A percentile compares a stretch with the other conserved stretches of the same genome.
phyloP scores from a whole-genome alignment of 2,797 vertebrate species.

The Sandelia bainsii region DNA sequence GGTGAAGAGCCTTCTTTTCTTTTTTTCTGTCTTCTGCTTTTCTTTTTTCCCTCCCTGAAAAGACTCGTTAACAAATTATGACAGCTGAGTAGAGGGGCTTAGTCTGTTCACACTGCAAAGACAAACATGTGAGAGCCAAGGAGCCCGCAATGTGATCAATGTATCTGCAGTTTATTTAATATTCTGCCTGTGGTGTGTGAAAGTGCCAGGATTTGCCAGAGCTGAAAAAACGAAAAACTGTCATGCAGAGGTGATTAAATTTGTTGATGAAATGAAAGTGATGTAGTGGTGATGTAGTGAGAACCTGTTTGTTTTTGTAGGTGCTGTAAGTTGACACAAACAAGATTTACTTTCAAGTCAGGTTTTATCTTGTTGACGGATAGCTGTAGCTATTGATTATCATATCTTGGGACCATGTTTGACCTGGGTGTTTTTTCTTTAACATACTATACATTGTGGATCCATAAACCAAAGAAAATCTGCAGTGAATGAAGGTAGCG shows the following conservation, averaged over 20 bases:
- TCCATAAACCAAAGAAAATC: too few relatives aligned
- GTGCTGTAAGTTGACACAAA: neutral
- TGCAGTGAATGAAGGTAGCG: too few relatives aligned
- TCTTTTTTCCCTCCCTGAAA: constrained; percentile 82
- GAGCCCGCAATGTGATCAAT: constrained; percentile 64
- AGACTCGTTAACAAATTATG: constrained; percentile 90
- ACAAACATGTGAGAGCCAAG: constrained; percentile 80
- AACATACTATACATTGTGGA: too few relatives aligned
- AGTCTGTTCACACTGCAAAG: constrained; percentile 83
- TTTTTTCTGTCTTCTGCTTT: constrained; percentile 77
- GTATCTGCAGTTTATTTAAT: constrained; percentile 69
- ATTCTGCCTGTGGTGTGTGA: constrained; percentile 61
- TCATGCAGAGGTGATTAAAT: constrained; percentile 23
- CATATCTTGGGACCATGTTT: too few relatives aligned
- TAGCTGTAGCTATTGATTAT: too few relatives aligned
- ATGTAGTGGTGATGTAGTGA: neutral
- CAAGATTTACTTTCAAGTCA: neutral
- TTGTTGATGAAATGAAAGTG: neutral
- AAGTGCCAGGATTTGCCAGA: constrained; percentile 39
- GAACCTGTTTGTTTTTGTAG: neutral
- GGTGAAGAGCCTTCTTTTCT: constrained; percentile 82
- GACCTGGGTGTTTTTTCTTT: too few relatives aligned
- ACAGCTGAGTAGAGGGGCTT: constrained; percentile 87
- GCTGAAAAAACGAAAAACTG: constrained; percentile 42
- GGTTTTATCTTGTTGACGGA: too few relatives aligned